Base-by-base conservation (phyloP, 2,888 invertebrate species). In the Linnaemya vulpina region DNA sequence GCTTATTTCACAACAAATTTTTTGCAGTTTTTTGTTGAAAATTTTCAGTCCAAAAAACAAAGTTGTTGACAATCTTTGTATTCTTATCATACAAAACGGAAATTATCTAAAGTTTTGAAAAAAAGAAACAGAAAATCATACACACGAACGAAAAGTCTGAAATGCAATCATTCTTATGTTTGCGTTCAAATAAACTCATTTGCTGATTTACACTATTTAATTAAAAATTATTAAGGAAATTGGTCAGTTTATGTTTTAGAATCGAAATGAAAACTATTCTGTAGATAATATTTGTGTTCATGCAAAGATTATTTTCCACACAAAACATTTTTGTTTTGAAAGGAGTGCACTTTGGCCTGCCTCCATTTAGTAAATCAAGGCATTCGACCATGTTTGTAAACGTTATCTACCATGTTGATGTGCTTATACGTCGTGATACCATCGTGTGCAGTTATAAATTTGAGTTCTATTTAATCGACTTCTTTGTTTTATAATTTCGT, bases 91-190 rank as follows among this genome's bases (percentile, higher is more conserved):
- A 22, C 43, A 25, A 65, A 83, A 68, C 78, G 83, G 83, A 83
- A 83, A 83, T 83, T 83, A 74, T 79, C 40, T 75, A 83, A 79
- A 83, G 74, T 83, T 79, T 79, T 22, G n/a, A 38, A 70, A 58
- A 81, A n/a, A 68, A 60, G 40, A 38, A 30, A n/a, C 10, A 7
- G 5, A 9, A 1, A 7, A 8, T 25, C 40, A 40, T 25, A 40
- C 62, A 55, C 8, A 63, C 22, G 40, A 38, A 63, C 7, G 17
- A n/a, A 1, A 17, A 35, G 60, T 62, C 13, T 20, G 13, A 22
- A 49, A 10, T 30, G 15, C 30, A n/a, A 22, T 17, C 15, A 38
- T 51, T 38, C 40, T 25, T 11, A 40, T 22, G 17, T 17, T 40
- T 40, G 22, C 40, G 7, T 55, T n/a, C 5, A 53, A 25, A 75